A percentile compares a stretch with the other conserved stretches of the same genome.
These are phyloP conservation scores for Aurelia sp. DNA, from an alignment of 30 jellyfish, hydroid and myxozoan species.

Conservation along the genomic window DNA sequence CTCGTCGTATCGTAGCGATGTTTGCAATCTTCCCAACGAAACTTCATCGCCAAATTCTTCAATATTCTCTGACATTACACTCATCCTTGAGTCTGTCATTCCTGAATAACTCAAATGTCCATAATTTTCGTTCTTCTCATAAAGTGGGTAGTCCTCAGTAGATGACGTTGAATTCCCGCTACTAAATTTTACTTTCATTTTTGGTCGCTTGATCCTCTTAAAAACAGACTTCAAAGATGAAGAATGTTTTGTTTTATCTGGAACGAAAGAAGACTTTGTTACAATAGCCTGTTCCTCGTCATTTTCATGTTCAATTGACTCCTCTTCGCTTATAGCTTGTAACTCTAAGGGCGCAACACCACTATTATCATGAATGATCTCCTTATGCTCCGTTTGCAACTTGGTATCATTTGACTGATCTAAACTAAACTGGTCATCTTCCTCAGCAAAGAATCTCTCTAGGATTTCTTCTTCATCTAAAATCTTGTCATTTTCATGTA, in stretches of 20 bases:
- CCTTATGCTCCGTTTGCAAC: background rate
- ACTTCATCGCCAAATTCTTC: conserved; percentile 92
- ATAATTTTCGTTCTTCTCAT: conserved; percentile 65
- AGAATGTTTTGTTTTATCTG: conserved; percentile 38
- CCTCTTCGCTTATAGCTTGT: conserved; percentile 11
- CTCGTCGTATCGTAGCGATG: conserved; percentile 65
- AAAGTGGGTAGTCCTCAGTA: conserved; percentile 31
- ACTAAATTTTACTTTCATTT: conserved; percentile 62
- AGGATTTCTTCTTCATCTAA: conserved; percentile 8
- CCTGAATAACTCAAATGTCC: conserved; percentile 40
- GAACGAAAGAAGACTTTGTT: conserved; percentile 65
- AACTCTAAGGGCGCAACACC: background rate
- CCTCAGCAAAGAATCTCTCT: background rate
- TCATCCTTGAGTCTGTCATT: conserved; percentile 60
- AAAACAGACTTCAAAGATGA: conserved; percentile 53
- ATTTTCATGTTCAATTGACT: background rate
- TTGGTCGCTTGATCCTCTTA: conserved; percentile 68
- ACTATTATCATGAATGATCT: background rate
- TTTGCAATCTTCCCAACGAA: conserved; percentile 81
- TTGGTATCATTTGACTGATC: background rate
- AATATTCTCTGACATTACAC: conserved; percentile 79
- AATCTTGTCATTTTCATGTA: background rate
- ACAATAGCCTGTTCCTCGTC: conserved; percentile 49
- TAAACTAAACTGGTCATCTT: background rate
- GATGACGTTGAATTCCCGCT: conserved; percentile 16